Base-by-base conservation (phyloP, 2,888 invertebrate genomes). In the Epinotia demarniana region DNA sequence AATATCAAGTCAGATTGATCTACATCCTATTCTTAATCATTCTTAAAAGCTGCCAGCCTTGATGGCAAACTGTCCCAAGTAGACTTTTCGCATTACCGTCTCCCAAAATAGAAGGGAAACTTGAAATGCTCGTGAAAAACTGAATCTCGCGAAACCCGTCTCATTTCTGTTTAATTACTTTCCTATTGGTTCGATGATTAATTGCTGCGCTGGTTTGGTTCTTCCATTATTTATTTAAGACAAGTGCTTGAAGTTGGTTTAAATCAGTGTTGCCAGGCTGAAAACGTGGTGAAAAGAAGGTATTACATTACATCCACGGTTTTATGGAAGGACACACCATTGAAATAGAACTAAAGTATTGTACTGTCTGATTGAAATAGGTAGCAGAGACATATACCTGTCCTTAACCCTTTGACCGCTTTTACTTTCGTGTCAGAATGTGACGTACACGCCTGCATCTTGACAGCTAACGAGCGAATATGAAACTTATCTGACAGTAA, bases 131-230 rank as follows among this genome's bases (percentile, higher is more conserved):
- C 39, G 58, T 13, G 43, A 61, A 61, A 49, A 61, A 61, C 61
- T 49, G 27, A 61, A 53, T 49, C 33, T 6, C 6, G n/a, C 43
- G 39, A 19, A 63, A 39, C 18, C 33, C 55, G 55, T 57, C 43
- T 19, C 43, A 23, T 57, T 61, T 27, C 55, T 63, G 57, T 72
- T 72, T 72, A 72, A 72, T 72, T 72, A 72, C 72, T 72, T 72
- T 63, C 43, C 63, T 43, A 72, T 72, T 72, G 72, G 43, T 39
- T 27, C 19, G 72, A 72, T 72, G 72, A 71, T 71, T 71, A 55
- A 72, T 72, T 55, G 55, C 55, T 39, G 53, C 53, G 53, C 6
- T n/a, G 53, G 23, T n/a, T 55, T 39, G 8, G 69, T 49, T 66
- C 66, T 33, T 18, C 63, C 43, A 55, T 71, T 71, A 71, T 71